Evolutionary conservation across 2,888 invertebrate genomes (phyloP).

Genomic region (Scrobipalpa atriplicella): DNA sequence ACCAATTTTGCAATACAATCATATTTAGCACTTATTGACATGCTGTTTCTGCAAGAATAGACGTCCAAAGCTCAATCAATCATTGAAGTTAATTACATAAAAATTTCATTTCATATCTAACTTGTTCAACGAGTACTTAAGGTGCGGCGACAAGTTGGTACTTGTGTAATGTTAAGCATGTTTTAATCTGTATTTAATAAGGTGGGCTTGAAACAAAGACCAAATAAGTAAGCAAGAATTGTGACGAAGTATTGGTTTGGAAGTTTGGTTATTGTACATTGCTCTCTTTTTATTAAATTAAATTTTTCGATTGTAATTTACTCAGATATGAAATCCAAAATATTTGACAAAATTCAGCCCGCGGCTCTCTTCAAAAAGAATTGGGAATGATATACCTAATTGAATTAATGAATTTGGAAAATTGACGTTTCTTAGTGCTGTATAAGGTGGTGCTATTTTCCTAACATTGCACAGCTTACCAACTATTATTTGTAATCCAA

Average conservation of each 20-base stretch:
- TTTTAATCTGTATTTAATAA: slow-evolving; percentile 1
- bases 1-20: background rate
- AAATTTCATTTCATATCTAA: slow-evolving; percentile 15
- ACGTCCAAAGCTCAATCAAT: slow-evolving; percentile 11
- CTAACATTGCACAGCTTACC: too few species aligned
- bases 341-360: too few species aligned
- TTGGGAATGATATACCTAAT: too few species aligned
- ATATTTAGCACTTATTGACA: slow-evolving; percentile 9
- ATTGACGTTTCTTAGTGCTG: too few species aligned
- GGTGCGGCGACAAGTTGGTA: background rate
- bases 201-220: slow-evolving; percentile 3
- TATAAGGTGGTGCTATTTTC: too few species aligned
- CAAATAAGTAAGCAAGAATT: background rate
- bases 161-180: slow-evolving; percentile 2
- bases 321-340: too few species aligned
- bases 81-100: slow-evolving; percentile 4
- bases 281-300: too few species aligned
- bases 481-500: background rate
- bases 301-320: too few species aligned
- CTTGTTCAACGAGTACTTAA: slow-evolving; percentile 4
- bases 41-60: background rate
- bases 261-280: background rate
- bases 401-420: too few species aligned
- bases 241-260: background rate
- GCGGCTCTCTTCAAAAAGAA: too few species aligned